A percentile compares a stretch with the other conserved stretches of the same genome.
These are phyloP conservation scores for Syrrhaptes paradoxus DNA, from an alignment of 2,113 vertebrate species.

Conservation along the genomic window DNA sequence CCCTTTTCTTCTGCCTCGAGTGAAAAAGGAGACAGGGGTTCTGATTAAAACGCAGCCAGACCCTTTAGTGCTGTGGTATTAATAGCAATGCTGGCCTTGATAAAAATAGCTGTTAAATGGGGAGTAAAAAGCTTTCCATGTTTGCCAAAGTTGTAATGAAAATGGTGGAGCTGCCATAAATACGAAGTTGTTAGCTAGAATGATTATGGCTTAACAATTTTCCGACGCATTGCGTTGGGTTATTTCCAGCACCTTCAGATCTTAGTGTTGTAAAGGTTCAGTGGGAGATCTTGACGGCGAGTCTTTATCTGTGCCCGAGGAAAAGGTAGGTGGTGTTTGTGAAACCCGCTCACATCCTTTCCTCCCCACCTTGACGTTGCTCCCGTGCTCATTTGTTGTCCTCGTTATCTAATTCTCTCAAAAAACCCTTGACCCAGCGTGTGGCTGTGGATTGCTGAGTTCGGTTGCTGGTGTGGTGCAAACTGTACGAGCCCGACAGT, in stretches of 20 bases:
- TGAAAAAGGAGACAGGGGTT: neutral
- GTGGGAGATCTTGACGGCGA: constrained; percentile 6
- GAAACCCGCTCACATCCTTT: neutral
- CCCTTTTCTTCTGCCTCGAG: neutral
- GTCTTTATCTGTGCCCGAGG: neutral
- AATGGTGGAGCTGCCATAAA: constrained; percentile 53
- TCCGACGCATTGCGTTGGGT: constrained; percentile 1
- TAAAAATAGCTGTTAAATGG: constrained; percentile 65
- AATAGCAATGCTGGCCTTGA: constrained; percentile 14
- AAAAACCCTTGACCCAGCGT: neutral
- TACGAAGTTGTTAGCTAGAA: constrained; percentile 21
- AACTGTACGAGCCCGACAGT: neutral
- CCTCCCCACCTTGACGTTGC: neutral
- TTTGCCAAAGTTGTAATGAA: constrained; percentile 63
- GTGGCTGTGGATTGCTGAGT: neutral
- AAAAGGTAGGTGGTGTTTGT: neutral
- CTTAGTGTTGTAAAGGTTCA: constrained; percentile 26
- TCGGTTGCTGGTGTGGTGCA: neutral
- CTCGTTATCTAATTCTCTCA: neutral
- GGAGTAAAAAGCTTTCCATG: constrained; percentile 55
- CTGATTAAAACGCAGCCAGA: constrained; percentile 50
- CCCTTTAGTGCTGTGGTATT: constrained; percentile 14
- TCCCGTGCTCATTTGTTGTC: neutral
- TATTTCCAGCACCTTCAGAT: constrained; percentile 34
- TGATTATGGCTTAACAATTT: constrained; percentile 64